A percentile compares a stretch with the other conserved stretches of the same genome.
Evolutionary conservation across 2,113 vertebrate genomes (phyloP).

Genomic region (Tenebrosternarchus preto): DNA sequence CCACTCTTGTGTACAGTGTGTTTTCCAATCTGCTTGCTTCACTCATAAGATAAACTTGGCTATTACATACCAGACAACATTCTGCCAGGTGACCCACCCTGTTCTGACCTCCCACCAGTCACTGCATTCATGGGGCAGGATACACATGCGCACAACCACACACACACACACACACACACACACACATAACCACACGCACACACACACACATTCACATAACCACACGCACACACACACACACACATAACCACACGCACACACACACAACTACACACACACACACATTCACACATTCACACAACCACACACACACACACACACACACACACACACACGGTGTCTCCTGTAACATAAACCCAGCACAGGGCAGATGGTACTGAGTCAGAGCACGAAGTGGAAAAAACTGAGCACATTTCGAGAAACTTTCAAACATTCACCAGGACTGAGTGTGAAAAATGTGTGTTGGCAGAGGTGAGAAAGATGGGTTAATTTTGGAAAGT

Average conservation of each 20-base stretch:
- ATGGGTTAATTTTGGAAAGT: constrained; percentile 58
- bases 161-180: constrained; percentile 44
- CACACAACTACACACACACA: neutral
- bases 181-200: neutral
- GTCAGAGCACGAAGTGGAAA: constrained; percentile 56
- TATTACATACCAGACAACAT: no score
- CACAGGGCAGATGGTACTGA: constrained; percentile 60
- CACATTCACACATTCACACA: no score
- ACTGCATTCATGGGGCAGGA: no score
- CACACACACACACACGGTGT: no score
- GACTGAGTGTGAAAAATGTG: constrained; percentile 52
- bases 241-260: neutral
- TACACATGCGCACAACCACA: no score
- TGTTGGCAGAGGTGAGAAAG: constrained; percentile 55
- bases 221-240: neutral
- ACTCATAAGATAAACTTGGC: no score
- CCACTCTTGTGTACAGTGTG: no score
- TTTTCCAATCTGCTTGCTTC: no score
- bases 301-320: no score
- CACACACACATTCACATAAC: neutral
- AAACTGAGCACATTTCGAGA: constrained; percentile 51
- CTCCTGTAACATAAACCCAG: constrained; percentile 65
- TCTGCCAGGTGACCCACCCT: no score
- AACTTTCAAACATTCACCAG: constrained; percentile 51
- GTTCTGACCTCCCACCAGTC: no score